phyloP scores from a whole-genome alignment of 2,797 vertebrate genomes.

The Hypotaenidia philippensis region DNA sequence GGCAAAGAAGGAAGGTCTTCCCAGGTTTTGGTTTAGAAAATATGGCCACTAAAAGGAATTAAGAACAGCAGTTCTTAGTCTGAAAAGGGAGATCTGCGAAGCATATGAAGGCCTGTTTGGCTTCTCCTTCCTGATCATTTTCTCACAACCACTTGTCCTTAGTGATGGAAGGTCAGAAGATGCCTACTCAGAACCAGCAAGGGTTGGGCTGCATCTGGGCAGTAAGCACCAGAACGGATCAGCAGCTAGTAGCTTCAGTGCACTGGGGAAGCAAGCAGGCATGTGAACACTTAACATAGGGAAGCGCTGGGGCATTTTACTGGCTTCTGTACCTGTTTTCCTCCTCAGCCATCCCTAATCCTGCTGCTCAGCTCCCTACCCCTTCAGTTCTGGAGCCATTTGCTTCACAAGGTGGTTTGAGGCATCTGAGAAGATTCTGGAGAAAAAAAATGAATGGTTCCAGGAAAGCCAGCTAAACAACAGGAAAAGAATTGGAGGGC shows the following conservation, averaged over 20 bases:
- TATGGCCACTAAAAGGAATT: not conserved
- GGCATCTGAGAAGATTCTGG: not conserved
- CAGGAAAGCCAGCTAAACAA: not conserved
- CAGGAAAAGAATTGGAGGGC: not conserved
- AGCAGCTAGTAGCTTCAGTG: fast-evolving
- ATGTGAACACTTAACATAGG: not conserved
- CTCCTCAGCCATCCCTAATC: not conserved
- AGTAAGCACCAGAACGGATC: not conserved
- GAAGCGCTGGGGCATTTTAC: not conserved
- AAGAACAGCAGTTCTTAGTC: not conserved
- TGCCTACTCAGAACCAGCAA: not conserved
- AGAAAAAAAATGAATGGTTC: not conserved
- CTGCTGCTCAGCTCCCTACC: not conserved
- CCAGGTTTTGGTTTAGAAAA: not conserved
- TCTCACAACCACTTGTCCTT: not conserved
- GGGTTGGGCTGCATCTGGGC: not conserved
- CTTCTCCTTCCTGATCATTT: not conserved
- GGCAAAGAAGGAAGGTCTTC: not conserved
- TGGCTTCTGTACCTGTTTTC: not conserved
- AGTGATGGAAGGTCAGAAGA: not conserved
- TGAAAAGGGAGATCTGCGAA: not conserved
- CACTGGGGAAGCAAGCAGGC: not conserved
- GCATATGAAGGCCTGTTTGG: not conserved
- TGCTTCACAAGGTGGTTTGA: not conserved
- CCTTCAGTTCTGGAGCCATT: not conserved